Conservation (phyloP, 2,888 invertebrate species). For the Pseudococcus longispinus region DNA sequence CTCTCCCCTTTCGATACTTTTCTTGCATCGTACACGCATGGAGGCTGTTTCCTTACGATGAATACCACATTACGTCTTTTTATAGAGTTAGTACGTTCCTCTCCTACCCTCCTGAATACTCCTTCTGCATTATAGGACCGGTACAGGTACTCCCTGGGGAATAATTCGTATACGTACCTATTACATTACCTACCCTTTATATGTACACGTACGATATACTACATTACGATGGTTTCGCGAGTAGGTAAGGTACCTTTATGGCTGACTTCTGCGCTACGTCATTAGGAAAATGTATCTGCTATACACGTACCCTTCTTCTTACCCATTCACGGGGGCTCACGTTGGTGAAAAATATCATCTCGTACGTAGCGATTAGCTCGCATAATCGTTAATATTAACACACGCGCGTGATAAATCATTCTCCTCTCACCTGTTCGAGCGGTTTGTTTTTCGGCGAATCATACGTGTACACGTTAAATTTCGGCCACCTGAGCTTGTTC, state of each 20-base stretch:
- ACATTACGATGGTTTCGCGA: not conserved
- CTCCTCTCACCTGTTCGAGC: not conserved
- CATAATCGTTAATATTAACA: conserved; percentile 1
- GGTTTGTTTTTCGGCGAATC: not conserved
- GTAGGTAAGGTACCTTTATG: not conserved
- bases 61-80: not conserved
- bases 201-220: not conserved
- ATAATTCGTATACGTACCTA: not conserved
- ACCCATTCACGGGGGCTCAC: not conserved
- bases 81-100: not conserved
- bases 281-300: not conserved
- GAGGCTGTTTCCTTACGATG: no score
- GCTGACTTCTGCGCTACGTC: not conserved
- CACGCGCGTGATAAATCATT: not conserved
- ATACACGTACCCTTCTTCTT: not conserved
- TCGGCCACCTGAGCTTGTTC: not conserved
- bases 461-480: not conserved
- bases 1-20: no score
- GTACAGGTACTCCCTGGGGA: not conserved
- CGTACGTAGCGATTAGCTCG: not conserved
- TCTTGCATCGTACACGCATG: no score
- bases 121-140: not conserved
- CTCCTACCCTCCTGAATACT: not conserved
- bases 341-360: not conserved
- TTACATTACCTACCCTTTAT: not conserved